Base-by-base conservation (phyloP, 2,113 vertebrate species). In the Gallinago paraguaiae region DNA sequence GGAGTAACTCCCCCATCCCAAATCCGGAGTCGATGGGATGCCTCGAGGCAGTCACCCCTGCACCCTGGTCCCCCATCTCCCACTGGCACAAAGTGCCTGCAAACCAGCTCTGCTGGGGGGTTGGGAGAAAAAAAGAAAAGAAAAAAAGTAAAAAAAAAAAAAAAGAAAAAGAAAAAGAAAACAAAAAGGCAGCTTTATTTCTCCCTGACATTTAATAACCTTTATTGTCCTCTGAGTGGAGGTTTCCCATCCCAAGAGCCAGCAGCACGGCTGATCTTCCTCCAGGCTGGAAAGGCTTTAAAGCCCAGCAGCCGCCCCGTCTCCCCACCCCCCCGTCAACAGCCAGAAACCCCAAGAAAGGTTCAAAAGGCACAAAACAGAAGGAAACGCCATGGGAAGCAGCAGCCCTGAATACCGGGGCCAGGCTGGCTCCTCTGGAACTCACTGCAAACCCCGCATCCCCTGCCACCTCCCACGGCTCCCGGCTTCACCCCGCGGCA, bases 1-100 rank as follows among this genome's bases (percentile, higher is more conserved):
- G 67, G 61, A 8, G 17, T 11, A 10, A 17, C 18, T 1, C 24
- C 12, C 61, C 22, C 25, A 63, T 6, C 46, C 54, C 28, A 17
- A 31, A 48, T 1, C 16, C 59, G 18, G 33, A 5, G 3, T 0
- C 0, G 0, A 12, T 6, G 67, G 43, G 80, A 4, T 37, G n/a
- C 25, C n/a, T 39, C 0, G 0, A 17, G 43, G 51, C 51, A 28
- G 77, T 30, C 1, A 3, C 46, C 78, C 17, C 17, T 0, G 0
- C 13, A 12, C 24, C 8, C 75, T 4, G 0, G 16, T 16, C 13
- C 15, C 56, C 22, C 74, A 2, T 6, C 78, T 82, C 56, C 30
- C 10, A 0, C 27, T 18, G 25, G 85, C 69, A 61, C 71, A 24
- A 60, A 77, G 17, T 0, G 1, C n/a, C 76, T 28, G 20, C 33